Percentiles rank a stretch among this genome's conserved stretches.
These are phyloP conservation scores for Meloidogyne floridensis DNA, from an alignment of 1,140 invertebrate species.

Conservation along the genomic window DNA sequence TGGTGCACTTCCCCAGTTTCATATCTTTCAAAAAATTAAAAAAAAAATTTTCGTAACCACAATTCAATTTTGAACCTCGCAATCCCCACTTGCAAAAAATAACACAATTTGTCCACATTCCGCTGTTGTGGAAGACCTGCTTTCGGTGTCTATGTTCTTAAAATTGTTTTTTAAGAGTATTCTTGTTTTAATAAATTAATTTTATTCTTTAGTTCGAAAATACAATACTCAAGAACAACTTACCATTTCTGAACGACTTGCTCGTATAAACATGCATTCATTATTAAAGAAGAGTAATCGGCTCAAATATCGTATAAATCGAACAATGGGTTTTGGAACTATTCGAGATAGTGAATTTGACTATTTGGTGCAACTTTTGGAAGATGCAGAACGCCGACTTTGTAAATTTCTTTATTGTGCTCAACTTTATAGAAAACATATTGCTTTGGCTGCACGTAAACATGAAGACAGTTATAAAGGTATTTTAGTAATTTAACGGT, in stretches of 20 bases:
- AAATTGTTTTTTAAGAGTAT: no score
- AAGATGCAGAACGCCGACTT: constrained; percentile 48
- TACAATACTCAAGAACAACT: constrained; percentile 39
- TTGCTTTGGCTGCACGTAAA: constrained; percentile 43
- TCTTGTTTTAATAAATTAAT: neutral
- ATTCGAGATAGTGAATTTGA: constrained; percentile 48
- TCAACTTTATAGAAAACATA: constrained; percentile 45
- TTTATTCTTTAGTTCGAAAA: constrained; percentile 44
- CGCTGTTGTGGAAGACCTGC: no score
- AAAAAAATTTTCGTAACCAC: no score
- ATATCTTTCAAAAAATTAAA: no score
- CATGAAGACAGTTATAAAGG: constrained; percentile 41
- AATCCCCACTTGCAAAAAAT: no score
- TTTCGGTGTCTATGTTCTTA: no score
- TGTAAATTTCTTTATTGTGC: constrained; percentile 56
- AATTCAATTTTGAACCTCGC: no score
- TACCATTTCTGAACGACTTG: constrained; percentile 39
- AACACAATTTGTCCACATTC: no score
- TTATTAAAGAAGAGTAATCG: constrained; percentile 54
- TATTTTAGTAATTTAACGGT: neutral
- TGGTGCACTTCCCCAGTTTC: no score
- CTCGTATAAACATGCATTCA: constrained; percentile 51
- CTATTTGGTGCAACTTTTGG: constrained; percentile 40
- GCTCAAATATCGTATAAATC: constrained; percentile 50
- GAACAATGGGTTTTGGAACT: constrained; percentile 46